These are phyloP conservation scores for Trachemys scripta DNA, from an alignment of 2,113 vertebrate genomes.

Conservation along the genomic window DNA sequence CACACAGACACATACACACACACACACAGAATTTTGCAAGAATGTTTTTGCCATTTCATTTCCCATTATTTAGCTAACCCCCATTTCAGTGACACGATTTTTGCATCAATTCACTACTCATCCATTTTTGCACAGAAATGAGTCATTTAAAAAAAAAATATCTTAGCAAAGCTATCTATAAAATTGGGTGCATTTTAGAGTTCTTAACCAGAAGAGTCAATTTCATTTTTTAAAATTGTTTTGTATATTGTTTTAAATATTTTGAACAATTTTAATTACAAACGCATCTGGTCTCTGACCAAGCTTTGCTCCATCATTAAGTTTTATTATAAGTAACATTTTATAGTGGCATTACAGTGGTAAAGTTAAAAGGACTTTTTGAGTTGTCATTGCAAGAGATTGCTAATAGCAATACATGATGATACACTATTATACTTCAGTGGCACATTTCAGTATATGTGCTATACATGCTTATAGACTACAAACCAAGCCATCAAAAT, in stretches of 20 bases:
- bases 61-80: background rate
- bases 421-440: background rate
- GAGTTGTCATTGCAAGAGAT: accelerated
- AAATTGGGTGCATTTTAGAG: background rate
- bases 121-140: background rate
- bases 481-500: background rate
- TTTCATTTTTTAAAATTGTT: accelerated
- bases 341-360: background rate
- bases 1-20: background rate
- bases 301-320: background rate
- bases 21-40: background rate
- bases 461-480: background rate
- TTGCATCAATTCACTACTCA: background rate
- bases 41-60: background rate
- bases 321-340: background rate
- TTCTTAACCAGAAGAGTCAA: background rate
- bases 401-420: background rate
- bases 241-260: background rate
- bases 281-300: background rate
- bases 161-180: background rate
- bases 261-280: background rate
- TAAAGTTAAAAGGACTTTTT: background rate
- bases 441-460: background rate
- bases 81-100: accelerated
- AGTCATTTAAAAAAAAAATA: background rate